Conservation (phyloP, 2,888 invertebrate species). For the Nezara viridula region DNA sequence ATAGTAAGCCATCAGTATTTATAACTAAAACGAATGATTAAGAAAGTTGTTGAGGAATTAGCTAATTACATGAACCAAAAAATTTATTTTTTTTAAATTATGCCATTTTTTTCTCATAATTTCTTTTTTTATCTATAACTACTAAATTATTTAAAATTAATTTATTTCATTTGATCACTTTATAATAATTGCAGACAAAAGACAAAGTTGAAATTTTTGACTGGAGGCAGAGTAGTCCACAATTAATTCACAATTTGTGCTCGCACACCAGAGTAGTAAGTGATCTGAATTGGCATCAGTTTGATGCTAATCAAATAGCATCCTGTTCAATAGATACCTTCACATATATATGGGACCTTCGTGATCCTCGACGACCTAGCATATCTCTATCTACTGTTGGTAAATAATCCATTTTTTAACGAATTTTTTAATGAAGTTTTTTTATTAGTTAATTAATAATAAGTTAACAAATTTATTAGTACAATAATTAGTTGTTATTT, state of each 20-base stretch:
- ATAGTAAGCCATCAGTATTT: too few species aligned
- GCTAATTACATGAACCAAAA: background rate
- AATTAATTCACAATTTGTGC: conserved; percentile 79
- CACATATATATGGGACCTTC: conserved; percentile 93
- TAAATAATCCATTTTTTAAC: conserved; percentile 70
- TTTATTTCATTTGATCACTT: background rate
- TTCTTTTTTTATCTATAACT: background rate
- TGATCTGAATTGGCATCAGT: conserved; percentile 92
- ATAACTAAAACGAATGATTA: too few species aligned
- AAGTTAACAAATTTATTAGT: too few species aligned
- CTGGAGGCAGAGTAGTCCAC: conserved; percentile 80
- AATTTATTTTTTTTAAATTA: background rate
- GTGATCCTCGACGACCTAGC: conserved; percentile 87
- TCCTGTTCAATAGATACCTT: conserved; percentile 95
- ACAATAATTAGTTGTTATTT: too few species aligned
- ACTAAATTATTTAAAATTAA: background rate
- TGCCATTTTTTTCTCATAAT: too few species aligned
- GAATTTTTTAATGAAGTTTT: too few species aligned
- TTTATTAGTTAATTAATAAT: too few species aligned
- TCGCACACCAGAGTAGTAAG: conserved; percentile 90
- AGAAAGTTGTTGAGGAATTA: background rate
- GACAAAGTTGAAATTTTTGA: conserved; percentile 89
- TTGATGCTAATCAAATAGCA: conserved; percentile 82
- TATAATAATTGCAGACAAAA: conserved; percentile 77
- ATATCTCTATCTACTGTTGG: conserved; percentile 90